Percentiles rank a stretch among this genome's conserved stretches.
These are phyloP conservation scores for Telmatherina bonti DNA, from an alignment of 2,797 vertebrate species.

Conservation along the genomic window DNA sequence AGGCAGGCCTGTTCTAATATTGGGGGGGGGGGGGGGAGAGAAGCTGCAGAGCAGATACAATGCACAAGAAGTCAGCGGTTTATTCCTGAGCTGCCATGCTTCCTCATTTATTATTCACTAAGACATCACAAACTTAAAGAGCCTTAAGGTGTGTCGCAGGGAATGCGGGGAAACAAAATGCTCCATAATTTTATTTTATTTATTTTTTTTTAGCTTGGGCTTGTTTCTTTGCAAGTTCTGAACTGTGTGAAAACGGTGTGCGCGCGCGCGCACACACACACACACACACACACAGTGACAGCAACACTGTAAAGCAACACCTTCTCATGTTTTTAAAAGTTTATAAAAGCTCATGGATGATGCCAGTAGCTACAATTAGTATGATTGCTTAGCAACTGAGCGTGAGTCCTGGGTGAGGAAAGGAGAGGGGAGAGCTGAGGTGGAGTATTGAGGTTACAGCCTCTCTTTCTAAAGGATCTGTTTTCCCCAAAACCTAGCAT, in stretches of 20 bases:
- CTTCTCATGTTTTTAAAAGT: conserved; percentile 56
- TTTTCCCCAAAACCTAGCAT: conserved; percentile 50
- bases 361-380: conserved; percentile 79
- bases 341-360: conserved; percentile 59
- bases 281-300: conserved; percentile 12
- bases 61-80: conserved; percentile 35
- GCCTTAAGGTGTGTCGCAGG: conserved; percentile 71
- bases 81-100: conserved; percentile 50
- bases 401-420: conserved; percentile 50
- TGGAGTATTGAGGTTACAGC: conserved; percentile 54
- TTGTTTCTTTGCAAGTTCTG: conserved; percentile 32
- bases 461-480: conserved; percentile 45
- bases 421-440: conserved; percentile 48
- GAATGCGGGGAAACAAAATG: conserved; percentile 61
- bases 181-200: conserved; percentile 30
- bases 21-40: conserved; percentile 61
- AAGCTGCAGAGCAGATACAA: conserved; percentile 56
- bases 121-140: conserved; percentile 67
- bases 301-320: conserved; percentile 32
- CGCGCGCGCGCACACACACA: too few relatives aligned
- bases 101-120: conserved; percentile 68
- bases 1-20: conserved; percentile 62
- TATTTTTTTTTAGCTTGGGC: neutral
- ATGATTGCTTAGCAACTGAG: conserved; percentile 76
- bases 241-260: conserved; percentile 9